These are phyloP conservation scores for Temnothorax nylanderi DNA, from an alignment of 1,140 invertebrate genomes.

Conservation along the genomic window DNA sequence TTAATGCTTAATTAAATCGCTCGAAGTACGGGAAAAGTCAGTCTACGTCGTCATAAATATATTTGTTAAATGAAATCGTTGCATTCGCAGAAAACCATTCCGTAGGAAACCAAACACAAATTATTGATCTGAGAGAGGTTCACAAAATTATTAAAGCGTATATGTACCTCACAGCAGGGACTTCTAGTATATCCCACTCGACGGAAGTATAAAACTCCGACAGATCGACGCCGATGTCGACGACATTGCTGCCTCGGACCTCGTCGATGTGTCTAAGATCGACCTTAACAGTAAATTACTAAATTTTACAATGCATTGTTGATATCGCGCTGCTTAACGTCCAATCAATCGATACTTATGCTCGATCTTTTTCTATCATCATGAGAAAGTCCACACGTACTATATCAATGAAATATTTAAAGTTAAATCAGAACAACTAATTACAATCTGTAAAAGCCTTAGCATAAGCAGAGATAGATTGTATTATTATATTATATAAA, in stretches of 20 bases:
- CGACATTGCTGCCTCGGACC: slow-evolving; percentile 92
- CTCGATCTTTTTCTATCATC: neutral
- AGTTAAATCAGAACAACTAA: neutral
- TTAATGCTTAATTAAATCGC: neutral
- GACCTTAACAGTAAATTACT: slow-evolving; percentile 87
- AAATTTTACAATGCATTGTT: slow-evolving; percentile 50
- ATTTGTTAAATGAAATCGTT: neutral
- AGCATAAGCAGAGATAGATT: neutral
- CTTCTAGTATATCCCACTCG: slow-evolving; percentile 99
- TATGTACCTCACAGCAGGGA: slow-evolving; percentile 94
- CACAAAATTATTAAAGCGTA: slow-evolving; percentile 53
- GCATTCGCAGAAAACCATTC: too few species aligned
- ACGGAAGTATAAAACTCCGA: slow-evolving; percentile 98
- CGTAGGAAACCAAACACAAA: neutral
- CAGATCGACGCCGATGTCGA: slow-evolving; percentile 96
- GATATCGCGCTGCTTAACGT: neutral
- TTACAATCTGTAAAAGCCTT: neutral
- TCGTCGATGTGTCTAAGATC: slow-evolving; percentile 96
- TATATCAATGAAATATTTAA: neutral
- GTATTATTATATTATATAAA: neutral
- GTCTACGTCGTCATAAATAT: neutral
- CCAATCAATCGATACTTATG: neutral
- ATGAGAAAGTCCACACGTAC: neutral
- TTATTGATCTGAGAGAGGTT: neutral
- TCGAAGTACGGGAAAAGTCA: neutral